These are phyloP conservation scores for Colletes latitarsis DNA, from an alignment of 1,140 invertebrate genomes.

Conservation along the genomic window DNA sequence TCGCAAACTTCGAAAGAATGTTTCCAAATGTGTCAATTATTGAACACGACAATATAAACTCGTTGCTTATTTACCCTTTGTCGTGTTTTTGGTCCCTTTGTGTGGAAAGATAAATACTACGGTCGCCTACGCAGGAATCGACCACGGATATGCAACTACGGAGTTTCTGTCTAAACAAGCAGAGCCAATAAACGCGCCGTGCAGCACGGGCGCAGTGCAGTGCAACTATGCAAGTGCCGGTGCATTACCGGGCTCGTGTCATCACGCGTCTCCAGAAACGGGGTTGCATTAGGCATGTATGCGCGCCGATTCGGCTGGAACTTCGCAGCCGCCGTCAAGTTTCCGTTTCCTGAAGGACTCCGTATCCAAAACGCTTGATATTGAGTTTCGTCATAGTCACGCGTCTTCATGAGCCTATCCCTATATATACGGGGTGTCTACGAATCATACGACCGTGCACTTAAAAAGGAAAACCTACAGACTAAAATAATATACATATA, in stretches of 20 bases:
- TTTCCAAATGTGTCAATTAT: slow-evolving; percentile 16
- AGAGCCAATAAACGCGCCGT: slow-evolving; percentile 11
- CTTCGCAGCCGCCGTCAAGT: slow-evolving; percentile 33
- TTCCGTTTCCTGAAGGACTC: slow-evolving; percentile 17
- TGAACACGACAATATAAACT: neutral
- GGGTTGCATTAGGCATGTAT: neutral
- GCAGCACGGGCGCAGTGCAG: neutral
- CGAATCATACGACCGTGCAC: too few relatives aligned
- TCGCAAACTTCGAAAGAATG: neutral
- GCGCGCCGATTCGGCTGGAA: slow-evolving; percentile 21
- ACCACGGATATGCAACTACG: slow-evolving; percentile 22
- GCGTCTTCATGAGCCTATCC: slow-evolving; percentile 41
- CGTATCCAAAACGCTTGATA: slow-evolving; percentile 36
- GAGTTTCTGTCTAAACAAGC: slow-evolving; percentile 17
- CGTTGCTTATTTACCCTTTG: neutral
- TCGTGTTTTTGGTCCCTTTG: slow-evolving; percentile 5
- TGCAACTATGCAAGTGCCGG: neutral
- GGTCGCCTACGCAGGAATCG: neutral
- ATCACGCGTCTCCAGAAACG: neutral
- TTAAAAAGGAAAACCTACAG: too few relatives aligned
- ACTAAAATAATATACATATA: too few relatives aligned
- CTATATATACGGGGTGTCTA: slow-evolving; percentile 10
- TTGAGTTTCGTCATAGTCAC: slow-evolving; percentile 32
- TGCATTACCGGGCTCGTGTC: neutral
- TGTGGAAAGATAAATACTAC: neutral